A percentile compares a stretch with the other conserved stretches of the same genome.
Evolutionary conservation across 2,113 vertebrate species (phyloP).

Genomic region (Lichenostomus cassidix): DNA sequence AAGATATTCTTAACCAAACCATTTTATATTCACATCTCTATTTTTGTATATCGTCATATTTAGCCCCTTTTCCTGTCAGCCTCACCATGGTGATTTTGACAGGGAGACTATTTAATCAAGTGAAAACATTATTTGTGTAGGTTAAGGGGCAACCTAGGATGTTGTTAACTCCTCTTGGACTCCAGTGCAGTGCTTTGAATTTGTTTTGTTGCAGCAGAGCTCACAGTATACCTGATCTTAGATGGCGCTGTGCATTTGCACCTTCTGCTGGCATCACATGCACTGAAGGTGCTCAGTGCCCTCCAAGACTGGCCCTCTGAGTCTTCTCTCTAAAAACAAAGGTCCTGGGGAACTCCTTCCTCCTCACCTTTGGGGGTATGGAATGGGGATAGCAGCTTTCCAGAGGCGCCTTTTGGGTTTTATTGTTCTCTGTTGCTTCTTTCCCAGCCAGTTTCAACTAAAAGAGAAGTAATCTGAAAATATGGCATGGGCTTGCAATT

Average conservation of each 20-base stretch:
- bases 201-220: not conserved
- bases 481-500: not conserved
- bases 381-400: not conserved
- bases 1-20: slow-evolving; percentile 54
- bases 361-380: not conserved
- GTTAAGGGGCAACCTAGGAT: not conserved
- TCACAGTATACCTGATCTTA: not conserved
- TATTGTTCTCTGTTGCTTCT: slow-evolving; percentile 28
- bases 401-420: not conserved
- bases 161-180: not conserved
- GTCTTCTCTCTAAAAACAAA: not conserved
- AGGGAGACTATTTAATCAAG: not conserved
- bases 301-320: not conserved
- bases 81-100: not conserved
- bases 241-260: not conserved
- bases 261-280: not conserved
- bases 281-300: not conserved
- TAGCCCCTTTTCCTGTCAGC: not conserved
- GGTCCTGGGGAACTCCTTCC: not conserved
- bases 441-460: slow-evolving; percentile 7
- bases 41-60: slow-evolving; percentile 52
- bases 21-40: slow-evolving; percentile 60
- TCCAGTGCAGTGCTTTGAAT: slow-evolving; percentile 4
- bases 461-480: slow-evolving; percentile 5
- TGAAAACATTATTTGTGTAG: not conserved